Evolutionary conservation across 2,888 invertebrate species (phyloP), one percentile per base, ranked within the genome.

Genomic region (Pyralis farinalis): DNA sequence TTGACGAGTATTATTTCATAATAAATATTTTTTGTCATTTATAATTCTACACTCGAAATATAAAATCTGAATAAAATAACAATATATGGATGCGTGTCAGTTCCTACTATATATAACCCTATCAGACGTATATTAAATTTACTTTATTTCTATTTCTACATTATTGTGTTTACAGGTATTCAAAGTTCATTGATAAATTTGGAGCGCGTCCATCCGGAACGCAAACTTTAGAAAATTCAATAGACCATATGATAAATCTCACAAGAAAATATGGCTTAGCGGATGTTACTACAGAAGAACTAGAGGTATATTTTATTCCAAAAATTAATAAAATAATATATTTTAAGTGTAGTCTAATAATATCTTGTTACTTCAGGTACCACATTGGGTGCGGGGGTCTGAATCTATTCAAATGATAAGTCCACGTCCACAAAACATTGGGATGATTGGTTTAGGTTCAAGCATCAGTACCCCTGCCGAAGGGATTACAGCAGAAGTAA

Each of bases 271-370:
- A 67, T 44, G 68, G 72, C 16, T 31, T 81, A 1, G 40, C 58
- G 20, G 93, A 93, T 63, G 92, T 95, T 2, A 92, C 92, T 53
- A 93, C 93, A 0, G 96, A 96, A 79, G 71, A 89, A 36, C 93
- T 92, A 0, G 53, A 66, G 51, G 83, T 82, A 64, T 16, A 28
- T 36, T 12, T 10, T 9, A n/a, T n/a, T n/a, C n/a, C n/a, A n/a
- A n/a, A n/a, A n/a, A n/a, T n/a, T n/a, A n/a, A n/a, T n/a, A n/a
- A n/a, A n/a, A n/a, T 30, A 11, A 30, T 30, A 4, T n/a, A 9
- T 30, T 30, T 30, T 10, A 9, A 10, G 21, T 21, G 21, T 30
- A 32, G 5, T 3, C 20, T 20, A 21, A 9, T 31, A 30, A 30
- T 21, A 12, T 22, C 7, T 25, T 25, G 4, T 4, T 9, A 11